These are phyloP conservation scores for Cherax quadricarinatus DNA, from an alignment of 1,140 invertebrate genomes.

Conservation along the genomic window DNA sequence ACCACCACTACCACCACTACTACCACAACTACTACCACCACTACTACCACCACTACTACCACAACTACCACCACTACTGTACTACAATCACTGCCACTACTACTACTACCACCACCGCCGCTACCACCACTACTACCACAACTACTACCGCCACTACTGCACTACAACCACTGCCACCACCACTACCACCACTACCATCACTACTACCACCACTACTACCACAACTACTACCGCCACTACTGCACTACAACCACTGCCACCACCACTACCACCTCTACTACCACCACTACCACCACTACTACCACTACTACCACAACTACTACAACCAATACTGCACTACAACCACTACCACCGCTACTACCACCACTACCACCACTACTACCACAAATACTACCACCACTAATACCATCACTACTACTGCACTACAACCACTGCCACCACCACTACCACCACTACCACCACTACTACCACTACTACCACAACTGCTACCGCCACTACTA, in stretches of 20 bases:
- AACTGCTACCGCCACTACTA: too few species aligned
- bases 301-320: too few species aligned
- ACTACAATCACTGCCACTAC: too few species aligned
- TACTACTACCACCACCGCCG: background rate
- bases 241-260: background rate
- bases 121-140: background rate
- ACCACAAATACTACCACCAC: background rate
- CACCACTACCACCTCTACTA: background rate
- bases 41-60: slow-evolving; percentile 1
- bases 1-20: too few species aligned
- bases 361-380: background rate
- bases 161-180: too few species aligned
- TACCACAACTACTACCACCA: too few species aligned
- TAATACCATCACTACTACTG: background rate
- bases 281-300: too few species aligned
- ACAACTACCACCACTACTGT: too few species aligned
- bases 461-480: background rate
- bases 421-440: background rate
- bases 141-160: too few species aligned
- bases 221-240: background rate
- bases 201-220: background rate
- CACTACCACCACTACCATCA: background rate
- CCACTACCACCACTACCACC: background rate
- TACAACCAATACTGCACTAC: too few species aligned
- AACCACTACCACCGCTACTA: too few species aligned